Base-by-base conservation (phyloP, 2,888 invertebrate species). In the Clusia tigrina region DNA sequence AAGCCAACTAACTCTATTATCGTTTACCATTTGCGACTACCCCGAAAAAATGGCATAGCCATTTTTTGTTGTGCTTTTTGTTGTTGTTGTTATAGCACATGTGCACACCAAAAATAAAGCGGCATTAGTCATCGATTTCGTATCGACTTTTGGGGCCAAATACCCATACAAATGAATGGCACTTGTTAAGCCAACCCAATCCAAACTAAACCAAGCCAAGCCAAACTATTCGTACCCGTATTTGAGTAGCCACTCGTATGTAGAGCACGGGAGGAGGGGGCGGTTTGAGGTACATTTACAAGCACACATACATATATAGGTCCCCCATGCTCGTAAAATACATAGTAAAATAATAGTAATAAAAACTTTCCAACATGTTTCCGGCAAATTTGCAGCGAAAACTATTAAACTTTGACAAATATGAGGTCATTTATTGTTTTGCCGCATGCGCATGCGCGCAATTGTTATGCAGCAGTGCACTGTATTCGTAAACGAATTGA, bases 21-120 rank as follows among this genome's bases (percentile, higher is more conserved):
- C n/a, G n/a, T n/a, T n/a, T n/a, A n/a, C n/a, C n/a, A n/a, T n/a
- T n/a, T n/a, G n/a, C n/a, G n/a, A n/a, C n/a, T n/a, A n/a, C n/a
- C n/a, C n/a, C n/a, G n/a, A n/a, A n/a, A n/a, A n/a, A n/a, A n/a
- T n/a, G n/a, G n/a, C n/a, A n/a, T n/a, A n/a, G n/a, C n/a, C n/a
- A n/a, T n/a, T n/a, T n/a, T n/a, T n/a, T n/a, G n/a, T n/a, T n/a
- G n/a, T n/a, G n/a, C n/a, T n/a, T n/a, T n/a, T n/a, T n/a, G n/a
- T n/a, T n/a, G n/a, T n/a, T n/a, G n/a, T n/a, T n/a, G n/a, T n/a
- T n/a, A n/a, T n/a, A n/a, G n/a, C 67, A 69, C 75, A 71, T 74
- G 71, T 71, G 78, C 74, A 53, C 66, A 60, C 69, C 70, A 74
- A 76, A 71, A 68, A 74, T 78, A 77, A 76, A 69, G 71, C 71